phyloP scores from a whole-genome alignment of 2,888 invertebrate genomes.

The Nudaria mundana region DNA sequence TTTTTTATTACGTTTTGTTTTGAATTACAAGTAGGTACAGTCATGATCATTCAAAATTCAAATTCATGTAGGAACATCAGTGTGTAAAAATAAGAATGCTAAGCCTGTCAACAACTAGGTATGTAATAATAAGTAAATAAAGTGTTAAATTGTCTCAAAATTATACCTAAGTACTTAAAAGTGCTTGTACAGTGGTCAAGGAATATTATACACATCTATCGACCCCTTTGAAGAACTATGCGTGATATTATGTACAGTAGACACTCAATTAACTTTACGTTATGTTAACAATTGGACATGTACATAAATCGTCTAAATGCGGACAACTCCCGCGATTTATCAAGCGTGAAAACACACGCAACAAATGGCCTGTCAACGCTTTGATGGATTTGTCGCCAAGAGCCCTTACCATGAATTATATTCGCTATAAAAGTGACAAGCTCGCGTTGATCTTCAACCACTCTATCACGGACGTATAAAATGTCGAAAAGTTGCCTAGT shows the following conservation, averaged over 20 bases:
- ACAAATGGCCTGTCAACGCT: constrained; percentile 76
- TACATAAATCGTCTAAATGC: constrained; percentile 72
- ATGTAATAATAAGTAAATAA: too few relatives aligned
- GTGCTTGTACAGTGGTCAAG: too few relatives aligned
- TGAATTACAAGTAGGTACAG: neutral
- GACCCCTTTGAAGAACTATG: too few relatives aligned
- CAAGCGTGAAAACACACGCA: constrained; percentile 76
- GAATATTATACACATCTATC: too few relatives aligned
- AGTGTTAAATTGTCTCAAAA: too few relatives aligned
- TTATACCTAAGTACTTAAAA: too few relatives aligned
- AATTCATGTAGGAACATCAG: too few relatives aligned
- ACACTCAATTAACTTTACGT: constrained; percentile 55
- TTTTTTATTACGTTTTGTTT: neutral
- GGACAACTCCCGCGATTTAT: constrained; percentile 73
- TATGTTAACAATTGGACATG: constrained; percentile 54
- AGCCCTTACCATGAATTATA: constrained; percentile 64
- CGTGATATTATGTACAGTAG: neutral
- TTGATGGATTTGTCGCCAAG: constrained; percentile 78
- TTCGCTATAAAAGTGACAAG: constrained; percentile 54
- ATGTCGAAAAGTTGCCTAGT: constrained; percentile 24
- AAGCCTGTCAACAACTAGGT: too few relatives aligned
- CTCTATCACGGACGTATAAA: constrained; percentile 39
- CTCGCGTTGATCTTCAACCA: constrained; percentile 39
- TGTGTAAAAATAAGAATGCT: too few relatives aligned
- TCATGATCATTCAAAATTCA: too few relatives aligned